Percentiles rank a stretch among this genome's conserved stretches.
Conservation (phyloP, 1,140 invertebrate species). For the Drosophila dunni region DNA sequence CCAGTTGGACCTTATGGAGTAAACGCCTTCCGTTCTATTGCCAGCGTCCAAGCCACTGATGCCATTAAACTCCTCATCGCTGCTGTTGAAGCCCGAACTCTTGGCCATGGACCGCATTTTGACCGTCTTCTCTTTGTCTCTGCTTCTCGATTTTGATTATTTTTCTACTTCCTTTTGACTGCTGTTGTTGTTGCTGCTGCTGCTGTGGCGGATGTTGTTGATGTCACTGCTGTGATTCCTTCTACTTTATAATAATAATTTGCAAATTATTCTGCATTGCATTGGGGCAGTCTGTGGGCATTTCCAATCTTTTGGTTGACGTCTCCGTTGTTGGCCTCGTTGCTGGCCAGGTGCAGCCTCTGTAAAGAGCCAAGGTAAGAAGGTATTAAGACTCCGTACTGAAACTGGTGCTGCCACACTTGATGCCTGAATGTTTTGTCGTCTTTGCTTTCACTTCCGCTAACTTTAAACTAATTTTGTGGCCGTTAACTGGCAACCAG, state of each 20-base stretch:
- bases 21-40: constrained; percentile 88
- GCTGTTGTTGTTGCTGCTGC: neutral
- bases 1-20: constrained; percentile 88
- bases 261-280: constrained; percentile 53
- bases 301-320: constrained; percentile 49
- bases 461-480: constrained; percentile 81
- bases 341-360: constrained; percentile 65
- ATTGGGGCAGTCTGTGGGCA: constrained; percentile 35
- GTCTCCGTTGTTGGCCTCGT: constrained; percentile 48
- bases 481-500: constrained; percentile 66
- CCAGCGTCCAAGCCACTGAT: constrained; percentile 48
- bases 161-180: constrained; percentile 9
- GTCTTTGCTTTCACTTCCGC: constrained; percentile 57
- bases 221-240: constrained; percentile 3
- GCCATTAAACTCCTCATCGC: constrained; percentile 59
- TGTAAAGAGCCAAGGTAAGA: constrained; percentile 51
- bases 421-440: constrained; percentile 6
- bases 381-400: constrained; percentile 1
- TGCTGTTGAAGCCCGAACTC: constrained; percentile 86
- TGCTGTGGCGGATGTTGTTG: constrained; percentile 6
- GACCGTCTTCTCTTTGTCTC: constrained; percentile 67
- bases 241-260: constrained; percentile 54
- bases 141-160: neutral
- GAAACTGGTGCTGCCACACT: constrained; percentile 15
- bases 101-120: constrained; percentile 87